A percentile compares a stretch with the other conserved stretches of the same genome.
phyloP scores from a whole-genome alignment of 2,113 vertebrate genomes.

The Pheucticus melanocephalus region DNA sequence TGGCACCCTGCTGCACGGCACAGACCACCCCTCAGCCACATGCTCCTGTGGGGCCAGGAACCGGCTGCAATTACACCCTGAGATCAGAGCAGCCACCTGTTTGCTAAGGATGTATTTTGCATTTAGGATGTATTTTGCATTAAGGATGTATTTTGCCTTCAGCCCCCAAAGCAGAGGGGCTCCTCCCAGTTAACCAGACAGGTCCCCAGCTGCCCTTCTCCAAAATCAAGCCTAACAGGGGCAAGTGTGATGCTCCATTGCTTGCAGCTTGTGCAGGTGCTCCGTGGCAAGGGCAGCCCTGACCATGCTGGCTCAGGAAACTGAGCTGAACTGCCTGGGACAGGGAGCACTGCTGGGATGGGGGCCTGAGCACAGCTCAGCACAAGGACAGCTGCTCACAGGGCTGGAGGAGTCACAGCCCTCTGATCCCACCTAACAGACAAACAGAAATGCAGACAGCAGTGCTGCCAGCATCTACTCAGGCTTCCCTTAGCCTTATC shows the following conservation, averaged over 20 bases:
- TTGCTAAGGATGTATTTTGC: background rate
- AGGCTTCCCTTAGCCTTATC: background rate
- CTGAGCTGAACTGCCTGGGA: fast-evolving
- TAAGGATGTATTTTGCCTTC: background rate
- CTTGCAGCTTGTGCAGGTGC: fast-evolving
- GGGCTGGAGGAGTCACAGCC: background rate
- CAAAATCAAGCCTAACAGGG: background rate
- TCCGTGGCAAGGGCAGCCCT: background rate
- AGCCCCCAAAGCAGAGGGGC: background rate
- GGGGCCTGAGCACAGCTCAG: background rate
- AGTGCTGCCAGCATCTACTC: background rate
- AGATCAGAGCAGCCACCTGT: fast-evolving
- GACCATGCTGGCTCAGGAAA: fast-evolving
- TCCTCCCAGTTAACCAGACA: background rate
- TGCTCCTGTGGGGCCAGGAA: fast-evolving
- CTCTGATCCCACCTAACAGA: background rate
- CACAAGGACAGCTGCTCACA: background rate
- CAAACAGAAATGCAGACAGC: background rate
- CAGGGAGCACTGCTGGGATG: fast-evolving
- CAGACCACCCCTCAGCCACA: background rate
- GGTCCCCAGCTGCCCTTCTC: background rate
- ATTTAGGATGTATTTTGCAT: background rate
- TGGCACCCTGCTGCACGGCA: background rate
- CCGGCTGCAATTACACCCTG: background rate
- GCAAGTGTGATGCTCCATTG: background rate